Percentiles rank a stretch among this genome's conserved stretches.
Evolutionary conservation across 2,797 vertebrate genomes (phyloP).

Genomic region (Neosilurus hyrtlii): DNA sequence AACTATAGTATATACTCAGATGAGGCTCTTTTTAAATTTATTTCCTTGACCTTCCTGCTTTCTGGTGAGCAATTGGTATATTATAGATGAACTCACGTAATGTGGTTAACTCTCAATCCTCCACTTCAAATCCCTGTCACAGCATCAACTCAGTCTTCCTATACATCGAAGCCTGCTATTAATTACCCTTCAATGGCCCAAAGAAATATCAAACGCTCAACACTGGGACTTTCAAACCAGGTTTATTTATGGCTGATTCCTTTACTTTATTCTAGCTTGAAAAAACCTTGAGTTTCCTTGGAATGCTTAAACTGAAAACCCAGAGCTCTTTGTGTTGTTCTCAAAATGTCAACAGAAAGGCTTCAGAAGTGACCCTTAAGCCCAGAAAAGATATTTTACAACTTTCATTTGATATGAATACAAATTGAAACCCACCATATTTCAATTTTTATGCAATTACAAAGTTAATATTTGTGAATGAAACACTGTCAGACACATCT

Average conservation of each 20-base stretch:
- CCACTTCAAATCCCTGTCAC: slow-evolving; percentile 32
- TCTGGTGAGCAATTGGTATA: neutral
- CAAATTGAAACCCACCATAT: neutral
- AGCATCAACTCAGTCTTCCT: slow-evolving; percentile 29
- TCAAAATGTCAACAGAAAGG: slow-evolving; percentile 55
- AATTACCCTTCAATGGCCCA: slow-evolving; percentile 48
- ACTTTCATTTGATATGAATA: neutral
- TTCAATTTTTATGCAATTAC: neutral
- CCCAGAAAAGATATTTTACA: neutral
- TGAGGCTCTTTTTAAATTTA: neutral
- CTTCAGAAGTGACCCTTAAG: slow-evolving; percentile 13
- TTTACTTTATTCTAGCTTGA: slow-evolving; percentile 42
- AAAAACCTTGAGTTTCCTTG: slow-evolving; percentile 34
- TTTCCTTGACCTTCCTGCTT: neutral
- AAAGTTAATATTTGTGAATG: slow-evolving; percentile 5
- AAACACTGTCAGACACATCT: slow-evolving; percentile 7
- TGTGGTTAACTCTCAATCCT: slow-evolving; percentile 19
- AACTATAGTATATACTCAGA: neutral
- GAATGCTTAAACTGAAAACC: slow-evolving; percentile 24
- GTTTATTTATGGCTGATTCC: slow-evolving; percentile 44
- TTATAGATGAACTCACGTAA: neutral
- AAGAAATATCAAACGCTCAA: slow-evolving; percentile 53
- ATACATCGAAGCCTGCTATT: slow-evolving; percentile 43
- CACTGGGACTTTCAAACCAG: slow-evolving; percentile 43
- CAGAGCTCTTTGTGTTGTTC: slow-evolving; percentile 24